phyloP scores from a whole-genome alignment of 2,113 vertebrate genomes.

The Tachycineta bicolor region DNA sequence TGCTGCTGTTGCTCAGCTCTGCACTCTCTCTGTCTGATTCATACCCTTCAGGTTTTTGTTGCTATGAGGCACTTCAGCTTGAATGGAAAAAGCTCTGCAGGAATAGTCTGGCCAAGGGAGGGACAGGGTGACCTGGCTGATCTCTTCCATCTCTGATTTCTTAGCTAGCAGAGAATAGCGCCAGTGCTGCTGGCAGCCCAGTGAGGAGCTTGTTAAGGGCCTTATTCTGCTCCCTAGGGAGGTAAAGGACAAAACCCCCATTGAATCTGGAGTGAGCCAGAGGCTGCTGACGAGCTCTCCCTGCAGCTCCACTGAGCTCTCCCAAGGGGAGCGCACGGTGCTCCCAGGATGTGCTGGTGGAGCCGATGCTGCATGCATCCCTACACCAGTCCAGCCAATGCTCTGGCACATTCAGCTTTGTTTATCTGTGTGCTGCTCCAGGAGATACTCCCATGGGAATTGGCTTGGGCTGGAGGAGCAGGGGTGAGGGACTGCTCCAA shows the following conservation, averaged over 20 bases:
- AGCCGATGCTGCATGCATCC: rapidly evolving
- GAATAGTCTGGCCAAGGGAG: neutral
- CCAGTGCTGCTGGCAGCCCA: neutral
- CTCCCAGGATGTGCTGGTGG: neutral
- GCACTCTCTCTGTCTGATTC: neutral
- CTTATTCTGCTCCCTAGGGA: neutral
- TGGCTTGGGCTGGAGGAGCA: neutral
- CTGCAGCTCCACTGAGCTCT: neutral
- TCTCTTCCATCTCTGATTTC: conserved; percentile 31
- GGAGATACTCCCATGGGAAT: neutral
- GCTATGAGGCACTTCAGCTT: conserved; percentile 19
- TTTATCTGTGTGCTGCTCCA: neutral
- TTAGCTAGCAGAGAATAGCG: neutral
- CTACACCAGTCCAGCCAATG: neutral
- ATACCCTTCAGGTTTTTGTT: conserved; percentile 24
- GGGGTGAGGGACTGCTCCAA: neutral
- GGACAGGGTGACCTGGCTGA: conserved; percentile 12
- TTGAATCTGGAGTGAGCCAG: neutral
- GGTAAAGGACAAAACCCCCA: neutral
- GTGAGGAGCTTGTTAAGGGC: neutral
- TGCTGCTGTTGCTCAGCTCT: neutral
- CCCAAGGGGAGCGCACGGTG: neutral
- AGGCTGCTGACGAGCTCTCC: neutral
- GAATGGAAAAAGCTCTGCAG: neutral
- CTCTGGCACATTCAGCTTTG: neutral